Conservation (phyloP, 2,113 vertebrate genomes). For the Pseudorhombus dupliciocellatus region DNA sequence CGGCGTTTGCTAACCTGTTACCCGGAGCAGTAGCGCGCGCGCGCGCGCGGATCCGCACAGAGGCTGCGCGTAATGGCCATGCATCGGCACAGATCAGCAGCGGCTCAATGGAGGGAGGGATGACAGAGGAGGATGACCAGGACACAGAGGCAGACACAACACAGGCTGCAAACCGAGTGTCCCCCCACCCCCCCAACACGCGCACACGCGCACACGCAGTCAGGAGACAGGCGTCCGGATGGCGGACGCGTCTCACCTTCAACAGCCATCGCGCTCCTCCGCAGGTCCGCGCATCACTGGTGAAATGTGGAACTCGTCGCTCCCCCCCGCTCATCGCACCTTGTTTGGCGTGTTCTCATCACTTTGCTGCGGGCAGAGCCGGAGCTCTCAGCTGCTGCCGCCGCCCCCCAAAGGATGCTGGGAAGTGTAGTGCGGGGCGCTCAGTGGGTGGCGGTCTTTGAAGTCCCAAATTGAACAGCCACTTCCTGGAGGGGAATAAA, state of each 20-base stretch:
- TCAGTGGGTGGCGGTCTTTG: too few relatives aligned
- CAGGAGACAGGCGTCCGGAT: too few relatives aligned
- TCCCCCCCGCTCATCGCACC: slow-evolving; percentile 52
- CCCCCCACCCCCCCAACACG: neutral
- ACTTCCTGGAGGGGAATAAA: neutral
- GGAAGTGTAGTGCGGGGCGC: slow-evolving; percentile 73
- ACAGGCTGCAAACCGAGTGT: neutral
- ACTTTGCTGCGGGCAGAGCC: slow-evolving; percentile 72
- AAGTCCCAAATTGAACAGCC: too few relatives aligned
- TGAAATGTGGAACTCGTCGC: neutral
- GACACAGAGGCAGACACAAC: slow-evolving; percentile 23
- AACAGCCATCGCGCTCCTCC: slow-evolving; percentile 80
- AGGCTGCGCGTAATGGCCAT: slow-evolving; percentile 48
- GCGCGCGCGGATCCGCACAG: slow-evolving; percentile 15
- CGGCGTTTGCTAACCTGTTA: slow-evolving; percentile 56
- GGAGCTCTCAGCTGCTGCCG: slow-evolving; percentile 67
- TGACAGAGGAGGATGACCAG: neutral
- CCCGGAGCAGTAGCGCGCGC: slow-evolving; percentile 24
- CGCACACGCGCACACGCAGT: neutral
- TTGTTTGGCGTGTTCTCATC: slow-evolving; percentile 75
- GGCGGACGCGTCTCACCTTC: slow-evolving; percentile 75
- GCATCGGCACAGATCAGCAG: neutral
- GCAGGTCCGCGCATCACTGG: slow-evolving; percentile 69
- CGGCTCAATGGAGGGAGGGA: too few relatives aligned
- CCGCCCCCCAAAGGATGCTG: slow-evolving; percentile 68